Base-by-base conservation (phyloP, 1,140 invertebrate genomes). In the Cotesia typhae region DNA sequence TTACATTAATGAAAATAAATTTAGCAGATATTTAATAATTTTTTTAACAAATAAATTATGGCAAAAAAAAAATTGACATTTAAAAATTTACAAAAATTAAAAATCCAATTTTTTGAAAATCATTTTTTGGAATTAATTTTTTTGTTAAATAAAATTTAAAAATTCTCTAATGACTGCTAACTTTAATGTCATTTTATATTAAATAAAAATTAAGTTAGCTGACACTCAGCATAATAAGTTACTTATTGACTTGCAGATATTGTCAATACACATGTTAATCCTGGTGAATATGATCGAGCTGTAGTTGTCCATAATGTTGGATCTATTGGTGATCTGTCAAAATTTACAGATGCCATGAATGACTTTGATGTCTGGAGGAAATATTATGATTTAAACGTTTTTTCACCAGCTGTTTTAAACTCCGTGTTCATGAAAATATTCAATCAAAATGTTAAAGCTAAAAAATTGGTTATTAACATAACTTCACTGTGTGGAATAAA, bases 291-390 rank as follows among this genome's bases (percentile, higher is more conserved):
- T 80, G 88, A 93, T 64, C 88, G 90, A 67, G 89, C 88, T 35
- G 82, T 97, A 4, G 89, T 98, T 12, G 90, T 98, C 69, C 96
- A 98, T 80, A 98, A 98, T 90, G 96, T 93, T 6, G 97, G 94
- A 3, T 92, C 93, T 0, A 77, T 96, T 38, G 96, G 96, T n/a
- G 90, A 94, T 83, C 81, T 94, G 35, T 84, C 88, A 0, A 88
- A 93, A 76, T 83, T 84, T 73, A 90, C 90, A 1, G 84, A 82
- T 4, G 87, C 92, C 20, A 87, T 94, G 75, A 87, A 88, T 1
- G 85, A 94, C 80, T 78, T 90, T 7, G 78, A 88, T 0, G 85
- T 88, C 47, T 90, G 93, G 86, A 87, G 88, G 67, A 82, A 89
- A 14, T 95, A 95, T 14, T 95, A 90, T 80, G 89, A 92, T 76